Base-by-base conservation (phyloP, 2,797 vertebrate genomes). In the Lacerta viridis region DNA sequence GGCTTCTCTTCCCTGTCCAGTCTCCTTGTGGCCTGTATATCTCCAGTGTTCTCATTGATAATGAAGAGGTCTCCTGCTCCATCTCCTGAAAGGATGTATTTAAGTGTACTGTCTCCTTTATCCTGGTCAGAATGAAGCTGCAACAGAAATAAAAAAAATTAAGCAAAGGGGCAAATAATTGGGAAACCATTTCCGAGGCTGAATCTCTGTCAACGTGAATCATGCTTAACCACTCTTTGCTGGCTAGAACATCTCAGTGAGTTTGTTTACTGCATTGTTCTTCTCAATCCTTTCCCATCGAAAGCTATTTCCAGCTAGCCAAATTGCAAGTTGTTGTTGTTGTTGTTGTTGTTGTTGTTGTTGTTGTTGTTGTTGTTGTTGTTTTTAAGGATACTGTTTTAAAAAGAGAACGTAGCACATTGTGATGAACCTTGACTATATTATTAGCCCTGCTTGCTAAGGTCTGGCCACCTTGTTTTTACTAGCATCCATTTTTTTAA, bases 11-110 rank as follows among this genome's bases (percentile, higher is more conserved):
- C 99, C 59, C 99, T 96, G 97, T 99, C 99, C 93, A 99, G 96
- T 94, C 98, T 97, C 96, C 97, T 98, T 93, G 98, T 99, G 95
- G 99, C 99, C 91, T 99, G 98, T 91, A 99, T 99, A 95, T 99
- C 98, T 4, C 99, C 99, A n/a, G 98, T 99, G 75, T 99, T 98
- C 96, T 99, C 98, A 87, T 99, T 98, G 92, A 99, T 99, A 95
- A 97, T 98, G 96, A 99, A 99, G 91, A 99, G 96, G 87, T 97
- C 97, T 91, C 99, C 98, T 13, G 99, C 99, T 86, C 99, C 99
- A 85, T 99, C 99, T 90, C 99, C 99, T 27, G 96, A 98, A 93
- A 99, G 98, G 92, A 99, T 98, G 95, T 99, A 99, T 93, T 97
- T 98, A 95, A 98, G 97, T 83, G 97, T 98, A 87, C 98, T 98